These are phyloP conservation scores for Pentamera pediparva DNA, from an alignment of 53 echinoderm and acorn worm genomes.

Conservation along the genomic window DNA sequence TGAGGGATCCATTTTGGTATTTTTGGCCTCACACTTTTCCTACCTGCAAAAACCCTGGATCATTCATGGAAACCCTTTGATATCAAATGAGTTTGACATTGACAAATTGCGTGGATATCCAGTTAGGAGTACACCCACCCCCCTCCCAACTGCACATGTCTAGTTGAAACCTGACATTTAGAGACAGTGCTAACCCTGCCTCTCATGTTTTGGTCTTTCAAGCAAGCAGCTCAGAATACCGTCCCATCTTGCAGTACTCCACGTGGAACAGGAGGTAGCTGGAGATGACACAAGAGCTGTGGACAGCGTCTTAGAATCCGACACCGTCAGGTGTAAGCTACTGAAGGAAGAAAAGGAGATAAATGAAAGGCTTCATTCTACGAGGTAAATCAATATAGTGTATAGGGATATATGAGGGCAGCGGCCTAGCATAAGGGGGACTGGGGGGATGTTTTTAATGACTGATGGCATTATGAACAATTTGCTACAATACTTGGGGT, in stretches of 20 bases:
- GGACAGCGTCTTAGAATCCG: slow-evolving; percentile 91
- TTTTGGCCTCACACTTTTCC: too few species aligned
- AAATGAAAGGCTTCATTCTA: slow-evolving; percentile 56
- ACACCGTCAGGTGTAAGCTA: slow-evolving; percentile 52
- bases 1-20: too few species aligned
- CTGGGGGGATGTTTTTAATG: slow-evolving; percentile 3
- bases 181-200: background rate
- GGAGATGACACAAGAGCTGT: slow-evolving; percentile 77
- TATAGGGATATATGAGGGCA: too few species aligned
- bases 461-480: background rate
- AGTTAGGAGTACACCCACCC: too few species aligned
- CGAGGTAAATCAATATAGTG: slow-evolving; percentile 48
- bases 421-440: too few species aligned
- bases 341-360: slow-evolving; percentile 70
- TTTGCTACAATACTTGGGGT: too few species aligned
- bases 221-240: slow-evolving; percentile 86
- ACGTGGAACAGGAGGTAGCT: slow-evolving; percentile 87
- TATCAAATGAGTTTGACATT: too few species aligned
- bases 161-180: too few species aligned
- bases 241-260: slow-evolving; percentile 78
- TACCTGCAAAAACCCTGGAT: too few species aligned
- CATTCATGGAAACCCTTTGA: too few species aligned
- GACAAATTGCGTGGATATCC: too few species aligned
- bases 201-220: background rate
- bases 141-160: too few species aligned